Evolutionary conservation across 2,797 vertebrate genomes (phyloP), one percentile per base, ranked within the genome.

Genomic region (Urophycis tenuis): DNA sequence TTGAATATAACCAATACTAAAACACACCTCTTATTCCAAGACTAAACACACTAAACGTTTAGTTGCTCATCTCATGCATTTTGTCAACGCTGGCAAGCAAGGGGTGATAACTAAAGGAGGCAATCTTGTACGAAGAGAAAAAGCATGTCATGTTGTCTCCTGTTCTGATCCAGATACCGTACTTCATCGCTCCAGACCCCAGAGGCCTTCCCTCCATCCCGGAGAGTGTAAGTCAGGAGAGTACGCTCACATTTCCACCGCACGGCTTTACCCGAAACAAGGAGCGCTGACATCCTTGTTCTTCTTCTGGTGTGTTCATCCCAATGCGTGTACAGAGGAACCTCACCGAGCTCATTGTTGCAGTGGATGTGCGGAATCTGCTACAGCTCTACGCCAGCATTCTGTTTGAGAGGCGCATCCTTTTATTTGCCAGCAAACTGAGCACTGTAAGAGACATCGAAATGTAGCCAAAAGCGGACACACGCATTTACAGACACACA

Each of bases 291-390:
- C 53, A n/a, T 22, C 53, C 22, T 60, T 60, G 10, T 25, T n/a
- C 25, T 64, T 29, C 4, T 67, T 67, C 60, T 67, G 29, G 3
- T 11, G 15, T 67, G 29, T 25, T 11, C 60, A 9, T 29, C 25
- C 0, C n/a, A 29, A 29, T 67, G 60, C 25, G 25, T 69, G 2
- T 5, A 22, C 19, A 71, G 29, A 36, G 64, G 88, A 97, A 97
- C 87, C 86, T 97, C 74, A 97, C 96, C 0, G 96, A 97, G 90
- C 88, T 96, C 81, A 93, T 97, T 71, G 94, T 97, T 35, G 95
- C 95, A 0, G 94, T 97, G 30, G 95, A 95, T 0, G 92, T 94
- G 74, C 92, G 93, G 35, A 96, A 95, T 82, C 92, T 97, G 77
- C 85, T 97, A 34, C 94, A 94, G 78, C 89, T 97, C 19, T 97